These are phyloP conservation scores for Eulemur coronatus DNA, from an alignment of 2,797 vertebrate genomes.

Conservation along the genomic window DNA sequence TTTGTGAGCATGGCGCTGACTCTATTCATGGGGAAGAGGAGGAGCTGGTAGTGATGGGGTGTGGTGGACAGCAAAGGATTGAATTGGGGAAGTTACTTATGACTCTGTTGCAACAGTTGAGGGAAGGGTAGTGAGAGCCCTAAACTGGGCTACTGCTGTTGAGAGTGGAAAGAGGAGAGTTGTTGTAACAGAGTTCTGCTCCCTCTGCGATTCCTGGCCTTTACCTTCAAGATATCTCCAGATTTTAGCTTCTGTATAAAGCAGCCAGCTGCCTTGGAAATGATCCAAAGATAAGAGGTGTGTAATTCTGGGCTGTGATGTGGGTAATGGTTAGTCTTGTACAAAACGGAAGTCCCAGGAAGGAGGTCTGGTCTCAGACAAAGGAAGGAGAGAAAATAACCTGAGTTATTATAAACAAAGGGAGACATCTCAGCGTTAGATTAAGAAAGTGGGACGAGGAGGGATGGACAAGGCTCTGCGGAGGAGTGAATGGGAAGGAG, in stretches of 20 bases:
- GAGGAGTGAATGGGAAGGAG: neutral
- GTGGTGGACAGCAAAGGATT: neutral
- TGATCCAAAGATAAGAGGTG: neutral
- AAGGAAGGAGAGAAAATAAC: slow-evolving; percentile 40
- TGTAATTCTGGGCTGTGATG: neutral
- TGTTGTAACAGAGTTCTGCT: neutral
- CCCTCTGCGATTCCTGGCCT: neutral
- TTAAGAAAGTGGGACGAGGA: neutral
- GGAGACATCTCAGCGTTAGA: neutral
- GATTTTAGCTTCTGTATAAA: neutral
- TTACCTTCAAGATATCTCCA: neutral
- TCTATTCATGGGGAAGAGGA: neutral
- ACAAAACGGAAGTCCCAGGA: neutral
- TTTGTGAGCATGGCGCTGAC: neutral
- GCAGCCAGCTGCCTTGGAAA: neutral
- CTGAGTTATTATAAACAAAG: slow-evolving; percentile 7
- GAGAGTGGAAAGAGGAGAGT: neutral
- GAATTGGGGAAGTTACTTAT: neutral
- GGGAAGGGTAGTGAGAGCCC: neutral
- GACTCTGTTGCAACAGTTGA: accelerated
- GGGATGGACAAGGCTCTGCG: neutral
- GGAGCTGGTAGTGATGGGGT: neutral
- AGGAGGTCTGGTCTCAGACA: neutral
- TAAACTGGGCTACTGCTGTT: neutral
- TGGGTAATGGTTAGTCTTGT: neutral